A percentile compares a stretch with the other conserved stretches of the same genome.
These are phyloP conservation scores for Catagonus wagneri DNA, from an alignment of 2,113 vertebrate genomes.

Conservation along the genomic window DNA sequence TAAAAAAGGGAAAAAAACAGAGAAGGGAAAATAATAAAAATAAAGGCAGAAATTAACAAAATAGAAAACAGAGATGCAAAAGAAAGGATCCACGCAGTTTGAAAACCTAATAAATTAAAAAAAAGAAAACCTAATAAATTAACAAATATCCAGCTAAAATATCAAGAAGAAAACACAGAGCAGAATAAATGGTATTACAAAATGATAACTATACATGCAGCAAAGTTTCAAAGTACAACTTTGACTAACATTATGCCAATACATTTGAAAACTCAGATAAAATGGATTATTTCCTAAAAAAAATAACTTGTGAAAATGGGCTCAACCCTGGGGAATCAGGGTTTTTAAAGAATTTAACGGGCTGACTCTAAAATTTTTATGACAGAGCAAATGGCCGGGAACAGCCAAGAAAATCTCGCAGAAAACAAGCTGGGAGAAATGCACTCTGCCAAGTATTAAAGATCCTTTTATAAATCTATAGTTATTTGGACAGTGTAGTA, in stretches of 20 bases:
- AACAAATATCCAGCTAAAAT: neutral
- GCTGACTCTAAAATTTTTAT: neutral
- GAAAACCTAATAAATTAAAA: neutral
- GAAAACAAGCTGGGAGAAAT: neutral
- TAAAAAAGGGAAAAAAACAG: no score
- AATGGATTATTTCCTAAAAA: neutral
- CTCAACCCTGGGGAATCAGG: no score
- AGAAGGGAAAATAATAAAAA: neutral
- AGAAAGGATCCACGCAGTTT: neutral
- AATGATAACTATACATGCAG: no score
- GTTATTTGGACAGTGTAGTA: neutral
- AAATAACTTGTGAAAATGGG: neutral
- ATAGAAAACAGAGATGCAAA: neutral
- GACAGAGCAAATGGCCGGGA: neutral
- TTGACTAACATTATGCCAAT: neutral
- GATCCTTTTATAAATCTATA: neutral
- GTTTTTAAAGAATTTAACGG: constrained; percentile 22
- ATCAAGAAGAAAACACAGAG: neutral
- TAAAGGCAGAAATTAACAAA: no score
- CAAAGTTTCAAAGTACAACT: neutral
- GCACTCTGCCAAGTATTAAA: neutral
- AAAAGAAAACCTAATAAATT: neutral
- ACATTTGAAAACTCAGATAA: neutral
- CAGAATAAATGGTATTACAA: neutral
- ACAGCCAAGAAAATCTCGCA: neutral